A percentile compares a stretch with the other conserved stretches of the same genome.
Evolutionary conservation across 2,797 vertebrate genomes (phyloP).

Genomic region (Ctenopoma multispine): DNA sequence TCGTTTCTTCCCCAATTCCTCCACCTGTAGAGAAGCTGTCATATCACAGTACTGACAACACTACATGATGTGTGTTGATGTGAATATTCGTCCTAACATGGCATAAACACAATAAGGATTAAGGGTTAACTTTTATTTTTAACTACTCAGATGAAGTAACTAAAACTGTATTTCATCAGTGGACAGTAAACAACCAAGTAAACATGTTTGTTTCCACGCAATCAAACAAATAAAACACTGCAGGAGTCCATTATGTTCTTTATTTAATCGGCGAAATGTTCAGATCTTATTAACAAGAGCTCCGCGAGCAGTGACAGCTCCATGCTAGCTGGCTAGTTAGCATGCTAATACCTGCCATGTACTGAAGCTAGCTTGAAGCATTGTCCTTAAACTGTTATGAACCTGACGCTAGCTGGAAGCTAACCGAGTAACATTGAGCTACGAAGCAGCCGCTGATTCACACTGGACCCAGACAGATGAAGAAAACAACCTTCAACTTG

Average conservation of each 20-base stretch:
- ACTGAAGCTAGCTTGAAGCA: constrained; percentile 56
- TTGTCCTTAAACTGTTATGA: constrained; percentile 60
- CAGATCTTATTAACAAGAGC: neutral
- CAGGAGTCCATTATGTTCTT: neutral
- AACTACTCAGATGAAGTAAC: too few species aligned
- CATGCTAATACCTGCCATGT: constrained; percentile 6
- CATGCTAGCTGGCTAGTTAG: constrained; percentile 25
- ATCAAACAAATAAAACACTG: neutral
- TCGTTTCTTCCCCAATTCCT: too few species aligned
- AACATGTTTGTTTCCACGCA: too few species aligned
- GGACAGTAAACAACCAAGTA: too few species aligned
- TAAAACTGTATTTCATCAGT: too few species aligned
- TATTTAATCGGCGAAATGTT: neutral
- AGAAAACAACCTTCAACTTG: neutral
- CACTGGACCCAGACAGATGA: neutral
- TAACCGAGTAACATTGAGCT: constrained; percentile 11
- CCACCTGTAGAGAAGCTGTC: too few species aligned
- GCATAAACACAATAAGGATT: too few species aligned
- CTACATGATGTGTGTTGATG: too few species aligned
- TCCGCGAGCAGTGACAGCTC: constrained; percentile 39
- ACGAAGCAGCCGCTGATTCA: neutral
- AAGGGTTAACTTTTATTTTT: too few species aligned
- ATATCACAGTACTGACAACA: too few species aligned
- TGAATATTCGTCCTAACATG: too few species aligned
- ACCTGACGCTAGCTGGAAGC: constrained; percentile 48